These are phyloP conservation scores for Drosophila equinoxialis DNA, from an alignment of 1,140 invertebrate species.

Conservation along the genomic window DNA sequence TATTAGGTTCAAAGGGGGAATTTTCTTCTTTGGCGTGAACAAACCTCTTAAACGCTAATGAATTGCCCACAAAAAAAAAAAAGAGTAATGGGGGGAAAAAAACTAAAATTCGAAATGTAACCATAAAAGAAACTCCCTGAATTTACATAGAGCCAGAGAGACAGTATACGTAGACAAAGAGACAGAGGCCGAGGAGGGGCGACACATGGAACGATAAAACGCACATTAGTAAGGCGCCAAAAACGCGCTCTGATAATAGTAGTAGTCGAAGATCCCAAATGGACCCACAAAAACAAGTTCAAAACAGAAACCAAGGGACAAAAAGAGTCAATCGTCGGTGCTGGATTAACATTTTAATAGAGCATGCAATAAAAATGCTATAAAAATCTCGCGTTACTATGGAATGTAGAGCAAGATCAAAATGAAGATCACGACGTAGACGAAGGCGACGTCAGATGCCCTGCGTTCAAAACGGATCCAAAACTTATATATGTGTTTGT, in stretches of 20 bases:
- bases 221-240: slow-evolving; percentile 78
- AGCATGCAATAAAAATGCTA: slow-evolving; percentile 65
- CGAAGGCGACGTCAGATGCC: no score
- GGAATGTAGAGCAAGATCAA: slow-evolving; percentile 53
- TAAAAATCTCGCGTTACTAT: slow-evolving; percentile 57
- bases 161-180: not conserved
- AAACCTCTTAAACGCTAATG: slow-evolving; percentile 76
- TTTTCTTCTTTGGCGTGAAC: slow-evolving; percentile 62
- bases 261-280: slow-evolving; percentile 38
- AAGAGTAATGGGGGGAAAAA: slow-evolving; percentile 27
- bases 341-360: slow-evolving; percentile 78
- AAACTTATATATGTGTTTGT: slow-evolving; percentile 29
- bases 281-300: slow-evolving; percentile 52
- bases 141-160: slow-evolving; percentile 53
- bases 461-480: no score
- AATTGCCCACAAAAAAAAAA: slow-evolving; percentile 55
- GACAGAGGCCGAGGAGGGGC: not conserved
- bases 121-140: slow-evolving; percentile 70
- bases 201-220: slow-evolving; percentile 59
- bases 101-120: slow-evolving; percentile 44
- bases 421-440: not conserved
- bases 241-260: slow-evolving; percentile 66
- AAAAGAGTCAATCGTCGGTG: slow-evolving; percentile 34
- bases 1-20: not conserved
- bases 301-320: slow-evolving; percentile 23